Evolutionary conservation across 2,888 invertebrate genomes (phyloP).

Genomic region (Meteorus cinctellus): DNA sequence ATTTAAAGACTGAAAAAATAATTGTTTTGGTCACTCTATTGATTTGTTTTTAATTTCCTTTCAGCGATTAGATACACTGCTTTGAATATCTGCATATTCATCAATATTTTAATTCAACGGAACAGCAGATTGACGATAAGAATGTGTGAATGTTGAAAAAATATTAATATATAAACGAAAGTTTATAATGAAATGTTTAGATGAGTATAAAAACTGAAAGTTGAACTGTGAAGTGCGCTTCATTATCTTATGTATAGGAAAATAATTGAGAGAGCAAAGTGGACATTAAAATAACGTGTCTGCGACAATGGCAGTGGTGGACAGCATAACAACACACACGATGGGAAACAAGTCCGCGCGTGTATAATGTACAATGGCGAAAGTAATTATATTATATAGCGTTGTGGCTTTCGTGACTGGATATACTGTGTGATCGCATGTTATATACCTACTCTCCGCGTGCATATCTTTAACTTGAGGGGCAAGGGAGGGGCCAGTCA

Average conservation of each 20-base stretch:
- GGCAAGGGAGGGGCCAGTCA: neutral
- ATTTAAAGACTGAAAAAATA: no score
- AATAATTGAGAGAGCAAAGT: slow-evolving; percentile 14
- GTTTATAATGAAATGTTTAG: neutral
- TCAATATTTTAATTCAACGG: neutral
- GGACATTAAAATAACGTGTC: slow-evolving; percentile 27
- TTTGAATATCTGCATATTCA: no score
- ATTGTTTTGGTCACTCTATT: no score
- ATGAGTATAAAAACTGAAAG: neutral
- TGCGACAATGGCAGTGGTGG: slow-evolving; percentile 20
- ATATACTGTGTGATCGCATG: slow-evolving; percentile 36
- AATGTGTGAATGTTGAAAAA: neutral
- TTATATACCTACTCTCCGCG: slow-evolving; percentile 7
- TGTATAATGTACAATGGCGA: slow-evolving; percentile 27
- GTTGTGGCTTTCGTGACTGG: slow-evolving; percentile 35
- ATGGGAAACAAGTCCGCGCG: slow-evolving; percentile 23
- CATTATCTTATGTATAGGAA: neutral
- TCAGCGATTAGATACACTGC: no score
- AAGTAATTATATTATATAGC: slow-evolving; percentile 37
- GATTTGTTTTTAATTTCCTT: neutral
- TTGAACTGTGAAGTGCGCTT: slow-evolving; percentile 9
- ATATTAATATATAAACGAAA: neutral
- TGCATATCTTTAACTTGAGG: slow-evolving; percentile 19
- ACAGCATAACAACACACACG: slow-evolving; percentile 16
- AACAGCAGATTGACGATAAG: neutral